phyloP scores from a whole-genome alignment of 2,113 vertebrate genomes.

The Microtus richardsoni region DNA sequence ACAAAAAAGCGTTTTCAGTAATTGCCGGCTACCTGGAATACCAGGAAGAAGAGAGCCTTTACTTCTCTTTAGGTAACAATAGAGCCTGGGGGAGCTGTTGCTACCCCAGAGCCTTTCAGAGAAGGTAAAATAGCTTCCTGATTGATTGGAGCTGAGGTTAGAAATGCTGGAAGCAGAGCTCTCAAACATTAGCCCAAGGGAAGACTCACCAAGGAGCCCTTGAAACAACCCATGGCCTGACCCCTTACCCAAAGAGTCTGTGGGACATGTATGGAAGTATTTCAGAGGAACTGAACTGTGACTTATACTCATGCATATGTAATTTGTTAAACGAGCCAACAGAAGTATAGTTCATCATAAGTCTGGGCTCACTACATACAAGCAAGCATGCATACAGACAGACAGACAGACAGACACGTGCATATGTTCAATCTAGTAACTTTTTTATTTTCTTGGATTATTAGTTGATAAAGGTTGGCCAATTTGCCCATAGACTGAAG shows the following conservation, averaged over 20 bases:
- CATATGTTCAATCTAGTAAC: not conserved
- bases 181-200: not conserved
- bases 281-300: not conserved
- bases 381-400: not conserved
- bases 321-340: slow-evolving; percentile 33
- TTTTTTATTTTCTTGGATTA: not conserved
- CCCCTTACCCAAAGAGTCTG: not conserved
- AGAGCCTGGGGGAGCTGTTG: not conserved
- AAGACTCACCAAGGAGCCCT: not conserved
- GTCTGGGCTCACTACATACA: not conserved
- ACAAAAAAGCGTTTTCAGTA: slow-evolving; percentile 1
- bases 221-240: not conserved
- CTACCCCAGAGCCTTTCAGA: slow-evolving; percentile 26
- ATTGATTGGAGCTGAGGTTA: not conserved
- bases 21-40: not conserved
- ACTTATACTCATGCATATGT: not conserved
- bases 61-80: slow-evolving; percentile 11
- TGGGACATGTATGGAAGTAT: not conserved
- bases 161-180: not conserved
- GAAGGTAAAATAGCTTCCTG: slow-evolving; percentile 12
- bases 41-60: not conserved
- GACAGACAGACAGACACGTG: too few species aligned
- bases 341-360: slow-evolving; percentile 7
- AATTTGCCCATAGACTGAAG: not conserved
- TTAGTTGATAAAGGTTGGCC: not conserved